A percentile compares a stretch with the other conserved stretches of the same genome.
Conservation (phyloP, 2,888 invertebrate species). For the Neocrepidodera transversa region DNA sequence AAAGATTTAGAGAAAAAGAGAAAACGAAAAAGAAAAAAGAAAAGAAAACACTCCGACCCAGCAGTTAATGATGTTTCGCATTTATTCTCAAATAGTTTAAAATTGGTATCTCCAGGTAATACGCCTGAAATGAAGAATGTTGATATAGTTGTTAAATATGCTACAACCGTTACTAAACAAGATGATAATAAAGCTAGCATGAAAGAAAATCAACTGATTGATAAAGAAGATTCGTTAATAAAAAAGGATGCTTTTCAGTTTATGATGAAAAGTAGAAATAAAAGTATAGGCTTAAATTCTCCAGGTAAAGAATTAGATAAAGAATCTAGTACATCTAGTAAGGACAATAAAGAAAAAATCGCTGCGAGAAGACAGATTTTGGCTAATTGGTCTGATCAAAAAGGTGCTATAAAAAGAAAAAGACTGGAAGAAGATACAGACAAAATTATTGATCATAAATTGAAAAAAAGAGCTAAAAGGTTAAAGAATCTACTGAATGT, state of each 20-base stretch:
- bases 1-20: slow-evolving; percentile 4
- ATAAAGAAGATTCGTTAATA: background rate
- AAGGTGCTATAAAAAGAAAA: slow-evolving; percentile 68
- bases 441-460: slow-evolving; percentile 64
- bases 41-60: slow-evolving; percentile 43
- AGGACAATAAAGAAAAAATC: slow-evolving; percentile 37
- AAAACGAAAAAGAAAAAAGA: slow-evolving; percentile 32
- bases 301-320: slow-evolving; percentile 64
- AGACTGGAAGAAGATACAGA: slow-evolving; percentile 65
- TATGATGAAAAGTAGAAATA: slow-evolving; percentile 72
- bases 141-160: background rate
- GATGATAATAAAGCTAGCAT: too few species aligned
- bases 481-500: slow-evolving; percentile 62
- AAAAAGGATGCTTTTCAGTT: slow-evolving; percentile 67
- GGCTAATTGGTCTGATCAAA: slow-evolving; percentile 70
- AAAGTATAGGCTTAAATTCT: slow-evolving; percentile 69
- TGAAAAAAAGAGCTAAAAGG: slow-evolving; percentile 68
- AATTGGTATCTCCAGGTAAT: slow-evolving; percentile 40
- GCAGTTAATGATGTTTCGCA: slow-evolving; percentile 41
- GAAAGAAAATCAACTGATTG: slow-evolving; percentile 14
- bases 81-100: slow-evolving; percentile 41
- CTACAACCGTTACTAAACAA: background rate
- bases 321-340: slow-evolving; percentile 46
- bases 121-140: background rate
- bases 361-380: slow-evolving; percentile 64